phyloP scores from a whole-genome alignment of 2,113 vertebrate species.

The Tetraodon nigroviridis region DNA sequence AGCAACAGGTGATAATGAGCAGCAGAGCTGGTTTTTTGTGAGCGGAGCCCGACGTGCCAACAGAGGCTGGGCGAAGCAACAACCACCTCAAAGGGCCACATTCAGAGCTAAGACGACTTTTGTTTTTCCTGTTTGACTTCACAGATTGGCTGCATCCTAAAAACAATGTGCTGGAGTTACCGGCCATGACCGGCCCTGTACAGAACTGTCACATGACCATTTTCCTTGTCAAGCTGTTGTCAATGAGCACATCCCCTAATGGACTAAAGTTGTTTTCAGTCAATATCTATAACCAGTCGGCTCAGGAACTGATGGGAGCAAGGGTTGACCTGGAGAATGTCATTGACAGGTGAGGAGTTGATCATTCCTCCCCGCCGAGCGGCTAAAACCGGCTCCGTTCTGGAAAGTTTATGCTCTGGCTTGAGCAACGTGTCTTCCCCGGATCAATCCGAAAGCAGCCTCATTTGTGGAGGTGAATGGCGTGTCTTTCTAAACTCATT shows the following conservation, averaged over 20 bases:
- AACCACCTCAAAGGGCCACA: background rate
- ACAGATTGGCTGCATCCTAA: constrained; percentile 11
- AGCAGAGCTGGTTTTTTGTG: constrained; percentile 21
- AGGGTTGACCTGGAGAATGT: constrained; percentile 55
- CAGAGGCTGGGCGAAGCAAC: constrained; percentile 1
- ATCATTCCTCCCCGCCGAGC: constrained; percentile 43
- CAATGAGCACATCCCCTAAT: constrained; percentile 72
- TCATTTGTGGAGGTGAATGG: constrained; percentile 39
- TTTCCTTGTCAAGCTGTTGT: constrained; percentile 49
- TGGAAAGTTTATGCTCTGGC: constrained; percentile 22
- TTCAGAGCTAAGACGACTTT: too few relatives aligned
- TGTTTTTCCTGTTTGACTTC: too few relatives aligned
- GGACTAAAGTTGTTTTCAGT: constrained; percentile 71
- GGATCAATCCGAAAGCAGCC: constrained; percentile 35
- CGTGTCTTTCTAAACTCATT: constrained; percentile 62
- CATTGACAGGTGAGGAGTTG: constrained; percentile 59
- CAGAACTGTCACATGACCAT: constrained; percentile 15
- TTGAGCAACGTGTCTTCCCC: constrained; percentile 3
- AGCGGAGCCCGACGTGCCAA: constrained; percentile 27
- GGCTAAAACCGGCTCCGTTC: constrained; percentile 46
- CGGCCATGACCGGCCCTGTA: constrained; percentile 24
- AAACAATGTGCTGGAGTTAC: constrained; percentile 25
- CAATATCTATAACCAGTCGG: constrained; percentile 64
- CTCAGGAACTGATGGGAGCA: constrained; percentile 57
- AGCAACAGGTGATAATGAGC: constrained; percentile 40